phyloP scores from a whole-genome alignment of 2,797 vertebrate genomes.

The Neomorphus geoffroyi region DNA sequence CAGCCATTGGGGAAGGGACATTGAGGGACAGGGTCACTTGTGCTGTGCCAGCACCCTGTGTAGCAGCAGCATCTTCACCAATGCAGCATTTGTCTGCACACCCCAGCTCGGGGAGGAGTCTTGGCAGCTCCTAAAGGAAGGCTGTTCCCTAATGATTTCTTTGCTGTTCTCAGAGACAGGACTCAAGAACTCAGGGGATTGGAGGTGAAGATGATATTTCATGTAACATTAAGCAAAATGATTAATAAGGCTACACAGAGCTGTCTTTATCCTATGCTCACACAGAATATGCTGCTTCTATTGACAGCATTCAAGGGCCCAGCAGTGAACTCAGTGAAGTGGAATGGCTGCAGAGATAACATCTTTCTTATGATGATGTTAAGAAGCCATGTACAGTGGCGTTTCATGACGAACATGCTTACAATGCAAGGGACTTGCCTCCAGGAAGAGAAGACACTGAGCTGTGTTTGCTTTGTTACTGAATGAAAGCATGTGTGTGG shows the following conservation, averaged over 20 bases:
- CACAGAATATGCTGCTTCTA: background rate
- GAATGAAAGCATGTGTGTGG: background rate
- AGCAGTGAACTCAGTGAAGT: background rate
- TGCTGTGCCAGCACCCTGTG: background rate
- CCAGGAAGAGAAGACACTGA: background rate
- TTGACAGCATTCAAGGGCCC: background rate
- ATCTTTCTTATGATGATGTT: background rate
- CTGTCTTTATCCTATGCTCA: background rate
- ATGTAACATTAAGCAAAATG: background rate
- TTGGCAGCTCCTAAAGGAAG: accelerated
- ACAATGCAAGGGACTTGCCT: background rate
- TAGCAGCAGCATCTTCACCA: background rate
- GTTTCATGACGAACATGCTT: background rate
- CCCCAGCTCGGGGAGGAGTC: accelerated
- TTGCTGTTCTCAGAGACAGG: background rate
- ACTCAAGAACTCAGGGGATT: background rate
- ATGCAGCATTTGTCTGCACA: accelerated
- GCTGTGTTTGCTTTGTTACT: background rate
- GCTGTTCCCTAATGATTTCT: background rate
- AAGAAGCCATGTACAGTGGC: background rate
- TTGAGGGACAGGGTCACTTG: background rate
- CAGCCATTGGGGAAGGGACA: background rate
- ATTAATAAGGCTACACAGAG: background rate
- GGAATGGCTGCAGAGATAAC: background rate
- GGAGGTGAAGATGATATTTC: background rate